These are phyloP conservation scores for Timandra comae DNA, from an alignment of 2,888 invertebrate species.

Conservation along the genomic window DNA sequence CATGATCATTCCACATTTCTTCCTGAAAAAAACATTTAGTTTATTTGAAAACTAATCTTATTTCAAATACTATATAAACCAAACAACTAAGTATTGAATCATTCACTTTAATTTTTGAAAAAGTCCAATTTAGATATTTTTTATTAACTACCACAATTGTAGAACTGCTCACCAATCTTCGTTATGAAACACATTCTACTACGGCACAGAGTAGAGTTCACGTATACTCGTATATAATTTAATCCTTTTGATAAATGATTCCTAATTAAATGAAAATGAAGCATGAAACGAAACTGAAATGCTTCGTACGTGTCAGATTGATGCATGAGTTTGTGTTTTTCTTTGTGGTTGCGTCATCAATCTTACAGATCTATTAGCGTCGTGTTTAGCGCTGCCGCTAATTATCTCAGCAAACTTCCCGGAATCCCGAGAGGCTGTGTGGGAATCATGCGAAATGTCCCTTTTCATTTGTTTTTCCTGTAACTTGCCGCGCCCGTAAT, in stretches of 20 bases:
- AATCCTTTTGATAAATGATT: constrained; percentile 13
- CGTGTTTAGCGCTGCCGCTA: constrained; percentile 56
- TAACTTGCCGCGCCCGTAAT: constrained; percentile 4
- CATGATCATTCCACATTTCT: too few relatives aligned
- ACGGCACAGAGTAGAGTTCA: too few relatives aligned
- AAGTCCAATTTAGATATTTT: too few relatives aligned
- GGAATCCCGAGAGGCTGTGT: constrained; percentile 34
- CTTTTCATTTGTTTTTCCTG: constrained; percentile 16
- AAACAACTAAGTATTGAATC: too few relatives aligned
- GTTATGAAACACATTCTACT: too few relatives aligned
- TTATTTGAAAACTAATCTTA: too few relatives aligned
- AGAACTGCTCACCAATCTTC: too few relatives aligned
- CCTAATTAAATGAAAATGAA: constrained; percentile 12
- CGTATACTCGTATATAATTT: neutral
- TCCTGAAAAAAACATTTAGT: too few relatives aligned
- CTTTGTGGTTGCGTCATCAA: constrained; percentile 55
- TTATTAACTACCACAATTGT: too few relatives aligned
- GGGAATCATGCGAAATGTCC: constrained; percentile 22
- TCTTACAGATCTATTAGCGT: constrained; percentile 63
- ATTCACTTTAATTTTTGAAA: too few relatives aligned
- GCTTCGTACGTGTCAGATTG: constrained; percentile 50
- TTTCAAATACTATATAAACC: too few relatives aligned
- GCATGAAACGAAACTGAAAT: constrained; percentile 18
- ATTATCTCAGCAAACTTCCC: constrained; percentile 51
- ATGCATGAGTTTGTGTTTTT: constrained; percentile 61